These are phyloP conservation scores for Amorpha juglandis DNA, from an alignment of 2,888 invertebrate species.

Conservation along the genomic window DNA sequence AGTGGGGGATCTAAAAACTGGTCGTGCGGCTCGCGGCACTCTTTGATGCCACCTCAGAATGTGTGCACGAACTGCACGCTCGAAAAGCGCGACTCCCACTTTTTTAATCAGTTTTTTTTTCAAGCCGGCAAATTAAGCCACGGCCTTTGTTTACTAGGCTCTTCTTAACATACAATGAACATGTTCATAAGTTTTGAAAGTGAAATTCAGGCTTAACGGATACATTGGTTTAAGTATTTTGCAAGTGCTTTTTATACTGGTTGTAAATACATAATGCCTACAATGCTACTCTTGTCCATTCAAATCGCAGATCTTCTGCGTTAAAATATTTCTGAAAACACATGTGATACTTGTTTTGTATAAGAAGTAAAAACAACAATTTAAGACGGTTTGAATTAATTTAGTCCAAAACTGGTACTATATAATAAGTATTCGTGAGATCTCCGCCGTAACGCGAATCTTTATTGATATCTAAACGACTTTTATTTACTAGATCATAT, in stretches of 20 bases:
- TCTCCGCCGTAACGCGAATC: conserved; percentile 11
- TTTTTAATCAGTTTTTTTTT: conserved; percentile 57
- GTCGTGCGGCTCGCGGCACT: conserved; percentile 58
- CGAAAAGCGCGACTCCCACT: conserved; percentile 55
- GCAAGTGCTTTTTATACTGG: not conserved
- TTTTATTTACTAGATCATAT: conserved; percentile 15
- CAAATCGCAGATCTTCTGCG: not conserved
- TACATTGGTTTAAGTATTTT: not conserved
- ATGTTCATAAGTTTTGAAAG: not conserved
- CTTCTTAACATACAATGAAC: not conserved
- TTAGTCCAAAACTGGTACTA: conserved; percentile 8
- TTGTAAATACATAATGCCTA: no score
- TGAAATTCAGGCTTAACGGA: not conserved
- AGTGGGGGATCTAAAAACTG: conserved; percentile 61
- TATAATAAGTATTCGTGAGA: conserved; percentile 19
- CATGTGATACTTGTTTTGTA: not conserved
- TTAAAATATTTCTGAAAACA: not conserved
- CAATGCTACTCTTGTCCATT: not conserved
- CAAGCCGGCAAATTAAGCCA: not conserved
- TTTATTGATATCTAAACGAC: conserved; percentile 23
- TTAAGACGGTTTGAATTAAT: not conserved
- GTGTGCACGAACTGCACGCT: conserved; percentile 46
- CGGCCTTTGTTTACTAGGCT: conserved; percentile 3
- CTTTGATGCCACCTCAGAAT: conserved; percentile 56
- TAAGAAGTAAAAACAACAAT: not conserved